Conservation (phyloP, 2,888 invertebrate genomes). For the Nymphalis c-album region DNA sequence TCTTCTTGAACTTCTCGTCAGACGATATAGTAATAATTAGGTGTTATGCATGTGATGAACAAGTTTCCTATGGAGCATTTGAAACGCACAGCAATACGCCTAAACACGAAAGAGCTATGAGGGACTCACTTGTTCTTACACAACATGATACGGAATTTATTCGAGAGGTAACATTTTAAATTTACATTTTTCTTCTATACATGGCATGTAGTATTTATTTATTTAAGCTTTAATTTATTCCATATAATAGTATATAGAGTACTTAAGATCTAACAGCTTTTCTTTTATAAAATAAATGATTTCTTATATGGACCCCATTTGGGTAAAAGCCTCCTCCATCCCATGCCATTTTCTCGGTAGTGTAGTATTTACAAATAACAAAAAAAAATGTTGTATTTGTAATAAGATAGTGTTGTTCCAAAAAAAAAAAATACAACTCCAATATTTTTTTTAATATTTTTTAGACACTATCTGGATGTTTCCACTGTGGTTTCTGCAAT, state of each 20-base stretch:
- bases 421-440: no score
- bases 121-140: constrained; percentile 39
- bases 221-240: no score
- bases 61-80: constrained; percentile 13
- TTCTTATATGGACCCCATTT: no score
- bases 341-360: no score
- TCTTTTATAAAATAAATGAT: no score
- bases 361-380: background rate
- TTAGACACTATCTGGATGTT: constrained; percentile 34
- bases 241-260: no score
- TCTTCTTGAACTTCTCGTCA: constrained; percentile 15
- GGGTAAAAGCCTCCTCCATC: no score
- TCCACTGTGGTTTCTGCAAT: constrained; percentile 54
- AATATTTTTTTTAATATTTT: background rate
- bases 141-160: constrained; percentile 51
- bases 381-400: no score
- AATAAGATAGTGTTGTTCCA: no score
- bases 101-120: constrained; percentile 37
- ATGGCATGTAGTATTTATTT: background rate
- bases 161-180: constrained; percentile 50
- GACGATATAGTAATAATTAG: constrained; percentile 5
- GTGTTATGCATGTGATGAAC: constrained; percentile 43
- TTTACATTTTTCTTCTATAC: background rate
- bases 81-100: constrained; percentile 31
- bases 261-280: no score